A percentile compares a stretch with the other conserved stretches of the same genome.
Evolutionary conservation across 1,140 invertebrate genomes (phyloP).

Genomic region (Agrypnia vestita): DNA sequence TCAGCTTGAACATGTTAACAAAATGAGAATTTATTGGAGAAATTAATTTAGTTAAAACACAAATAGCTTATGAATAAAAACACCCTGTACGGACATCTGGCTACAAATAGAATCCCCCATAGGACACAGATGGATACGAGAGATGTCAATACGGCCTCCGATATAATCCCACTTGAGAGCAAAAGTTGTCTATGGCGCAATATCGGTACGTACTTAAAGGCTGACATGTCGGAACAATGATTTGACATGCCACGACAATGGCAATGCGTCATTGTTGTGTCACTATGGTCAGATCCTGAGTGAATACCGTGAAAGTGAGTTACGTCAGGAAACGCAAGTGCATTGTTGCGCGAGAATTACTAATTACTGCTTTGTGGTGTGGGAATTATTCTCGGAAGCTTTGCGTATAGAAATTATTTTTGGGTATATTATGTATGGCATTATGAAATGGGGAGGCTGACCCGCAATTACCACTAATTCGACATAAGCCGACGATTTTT

Average conservation of each 20-base stretch:
- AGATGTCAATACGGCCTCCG: conserved; percentile 30
- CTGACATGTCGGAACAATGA: conserved; percentile 26
- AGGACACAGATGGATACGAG: conserved; percentile 11
- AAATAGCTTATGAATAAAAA: background rate
- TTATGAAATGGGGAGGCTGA: no score
- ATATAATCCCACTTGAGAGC: conserved; percentile 35
- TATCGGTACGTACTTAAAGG: background rate
- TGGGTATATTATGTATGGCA: no score
- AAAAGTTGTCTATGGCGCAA: conserved; percentile 23
- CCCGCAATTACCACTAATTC: no score
- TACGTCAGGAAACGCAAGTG: background rate
- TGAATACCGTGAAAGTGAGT: conserved; percentile 25
- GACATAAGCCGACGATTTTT: no score
- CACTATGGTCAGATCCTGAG: conserved; percentile 29
- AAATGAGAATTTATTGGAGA: no score
- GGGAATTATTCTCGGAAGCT: background rate
- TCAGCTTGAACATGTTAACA: no score
- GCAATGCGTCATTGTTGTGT: conserved; percentile 19
- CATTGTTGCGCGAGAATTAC: conserved; percentile 6
- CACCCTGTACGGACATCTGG: background rate
- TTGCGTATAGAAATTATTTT: background rate
- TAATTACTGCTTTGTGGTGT: conserved; percentile 12
- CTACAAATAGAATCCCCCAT: background rate
- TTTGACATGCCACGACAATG: conserved; percentile 32
- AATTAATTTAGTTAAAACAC: no score